Evolutionary conservation across 2,888 invertebrate species (phyloP).

Genomic region (Scaptomyza reducta): DNA sequence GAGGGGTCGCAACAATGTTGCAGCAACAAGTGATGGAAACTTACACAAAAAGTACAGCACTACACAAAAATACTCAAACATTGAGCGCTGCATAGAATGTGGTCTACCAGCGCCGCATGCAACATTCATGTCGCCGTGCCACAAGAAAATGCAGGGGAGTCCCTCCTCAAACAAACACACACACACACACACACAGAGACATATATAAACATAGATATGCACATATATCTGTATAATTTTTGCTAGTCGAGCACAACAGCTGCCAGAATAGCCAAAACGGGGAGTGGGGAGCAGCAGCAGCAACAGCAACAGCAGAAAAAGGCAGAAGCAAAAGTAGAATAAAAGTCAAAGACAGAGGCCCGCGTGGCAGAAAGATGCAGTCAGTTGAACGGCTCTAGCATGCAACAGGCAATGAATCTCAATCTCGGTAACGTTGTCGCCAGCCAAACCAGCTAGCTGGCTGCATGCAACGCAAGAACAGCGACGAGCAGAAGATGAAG

Average conservation of each 20-base stretch:
- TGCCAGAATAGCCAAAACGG: slow-evolving; percentile 20
- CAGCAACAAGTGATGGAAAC: slow-evolving; percentile 56
- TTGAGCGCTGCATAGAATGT: slow-evolving; percentile 54
- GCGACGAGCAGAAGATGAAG: background rate
- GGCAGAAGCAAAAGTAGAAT: slow-evolving; percentile 7
- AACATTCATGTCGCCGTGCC: slow-evolving; percentile 55
- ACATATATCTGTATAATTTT: slow-evolving; percentile 57
- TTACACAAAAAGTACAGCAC: slow-evolving; percentile 62
- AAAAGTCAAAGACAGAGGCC: background rate
- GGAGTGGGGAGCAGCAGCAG: background rate
- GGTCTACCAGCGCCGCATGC: slow-evolving; percentile 50
- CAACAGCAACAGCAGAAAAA: slow-evolving; percentile 6
- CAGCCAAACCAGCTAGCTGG: slow-evolving; percentile 25
- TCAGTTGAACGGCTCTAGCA: slow-evolving; percentile 71
- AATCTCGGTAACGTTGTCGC: slow-evolving; percentile 67
- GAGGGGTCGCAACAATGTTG: slow-evolving; percentile 58
- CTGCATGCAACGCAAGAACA: slow-evolving; percentile 21
- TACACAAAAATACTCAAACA: slow-evolving; percentile 59
- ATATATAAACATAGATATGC: slow-evolving; percentile 35
- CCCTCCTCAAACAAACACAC: background rate
- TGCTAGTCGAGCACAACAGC: slow-evolving; percentile 59
- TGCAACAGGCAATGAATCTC: slow-evolving; percentile 79
- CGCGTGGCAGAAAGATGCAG: slow-evolving; percentile 44
- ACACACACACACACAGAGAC: slow-evolving; percentile 2
- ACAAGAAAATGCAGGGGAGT: slow-evolving; percentile 36